Base-by-base conservation (phyloP, 2,113 vertebrate species). In the Sinocyclocheilus grahami region DNA sequence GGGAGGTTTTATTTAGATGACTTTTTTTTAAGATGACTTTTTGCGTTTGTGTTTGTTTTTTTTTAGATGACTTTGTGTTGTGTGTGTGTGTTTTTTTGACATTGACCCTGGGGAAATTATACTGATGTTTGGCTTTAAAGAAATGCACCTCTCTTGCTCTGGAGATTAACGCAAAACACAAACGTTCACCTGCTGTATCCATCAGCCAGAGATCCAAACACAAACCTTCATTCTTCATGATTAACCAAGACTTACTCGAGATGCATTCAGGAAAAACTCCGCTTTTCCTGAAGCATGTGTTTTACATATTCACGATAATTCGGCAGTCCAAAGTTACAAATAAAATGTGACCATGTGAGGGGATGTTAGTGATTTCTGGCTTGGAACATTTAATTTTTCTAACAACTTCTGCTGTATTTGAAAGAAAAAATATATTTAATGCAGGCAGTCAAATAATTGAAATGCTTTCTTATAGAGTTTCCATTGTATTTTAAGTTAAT, bases 321-420 rank as follows among this genome's bases (percentile, higher is more conserved):
- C 39, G 0, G 20, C 3, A 24, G 11, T 67, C 30, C 20, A 76
- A 14, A 24, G 42, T 46, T 46, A n/a, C 18, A 58, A 58, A 58
- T 58, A 58, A 58, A 76, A 16, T 8, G n/a, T 51, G 20, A 4
- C 6, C 58, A 77, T 76, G 69, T 76, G 7, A 75, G 42, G 46
- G 3, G 46, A 8, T 39, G 16, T 20, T 9, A 4, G 12, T 20
- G 48, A 79, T 72, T 80, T 86, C 65, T 80, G 77, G 48, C 78
- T 60, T 53, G 11, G 30, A 55, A 12, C 9, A 46, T 63, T 33
- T 18, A 0, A 30, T 46, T 85, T 78, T 69, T 58, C 10, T 81
- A 58, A 58, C 27, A 27, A 63, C 46, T 42, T 72, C 85, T 81
- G 55, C 78, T 62, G 85, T 86, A 81, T 60, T 71, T n/a, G 14